phyloP scores from a whole-genome alignment of 2,888 invertebrate species.

The Nomada fabriciana region DNA sequence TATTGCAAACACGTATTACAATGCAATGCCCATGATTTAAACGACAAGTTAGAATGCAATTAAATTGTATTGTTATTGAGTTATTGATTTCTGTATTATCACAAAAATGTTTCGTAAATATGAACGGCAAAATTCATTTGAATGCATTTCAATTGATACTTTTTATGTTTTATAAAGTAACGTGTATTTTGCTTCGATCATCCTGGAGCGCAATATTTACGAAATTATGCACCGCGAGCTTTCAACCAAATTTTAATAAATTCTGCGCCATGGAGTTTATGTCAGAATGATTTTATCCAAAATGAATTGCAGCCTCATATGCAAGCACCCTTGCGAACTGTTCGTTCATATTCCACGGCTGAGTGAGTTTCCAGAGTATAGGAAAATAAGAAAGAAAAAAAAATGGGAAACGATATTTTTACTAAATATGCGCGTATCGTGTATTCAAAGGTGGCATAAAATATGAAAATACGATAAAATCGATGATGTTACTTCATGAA shows the following conservation, averaged over 20 bases:
- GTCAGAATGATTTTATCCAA: slow-evolving; percentile 23
- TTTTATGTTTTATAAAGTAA: not conserved
- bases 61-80: not conserved
- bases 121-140: not conserved
- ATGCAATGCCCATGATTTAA: not conserved
- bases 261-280: not conserved
- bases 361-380: slow-evolving; percentile 1
- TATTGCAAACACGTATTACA: too few relatives aligned
- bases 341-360: not conserved
- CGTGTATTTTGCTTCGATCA: slow-evolving; percentile 1
- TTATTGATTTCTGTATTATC: not conserved
- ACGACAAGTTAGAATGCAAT: not conserved
- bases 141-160: not conserved
- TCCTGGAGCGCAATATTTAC: slow-evolving; percentile 18
- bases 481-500: too few relatives aligned
- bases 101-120: not conserved
- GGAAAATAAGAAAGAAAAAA: not conserved
- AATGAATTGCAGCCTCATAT: slow-evolving; percentile 17
- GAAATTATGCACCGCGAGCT: slow-evolving; percentile 16
- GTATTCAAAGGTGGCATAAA: too few relatives aligned
- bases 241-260: slow-evolving; percentile 32
- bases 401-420: not conserved
- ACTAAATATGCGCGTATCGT: not conserved
- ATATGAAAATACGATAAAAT: too few relatives aligned
- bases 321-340: slow-evolving; percentile 5